These are phyloP conservation scores for Mythimna pallens DNA, from an alignment of 2,888 invertebrate species.

Conservation along the genomic window DNA sequence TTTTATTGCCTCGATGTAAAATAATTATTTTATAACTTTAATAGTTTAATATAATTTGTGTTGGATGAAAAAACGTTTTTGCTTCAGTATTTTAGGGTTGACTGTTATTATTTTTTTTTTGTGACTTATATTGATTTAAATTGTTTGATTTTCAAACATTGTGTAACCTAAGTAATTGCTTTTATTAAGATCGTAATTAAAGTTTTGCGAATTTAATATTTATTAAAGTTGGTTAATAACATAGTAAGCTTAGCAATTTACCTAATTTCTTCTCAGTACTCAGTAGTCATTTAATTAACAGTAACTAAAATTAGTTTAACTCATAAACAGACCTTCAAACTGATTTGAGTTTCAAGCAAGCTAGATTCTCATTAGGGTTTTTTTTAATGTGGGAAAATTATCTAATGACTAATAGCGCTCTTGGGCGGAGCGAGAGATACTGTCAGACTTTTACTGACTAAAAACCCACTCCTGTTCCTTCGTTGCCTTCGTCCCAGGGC, in stretches of 20 bases:
- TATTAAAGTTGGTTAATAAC: not conserved
- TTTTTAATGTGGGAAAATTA: no score
- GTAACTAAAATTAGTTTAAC: not conserved
- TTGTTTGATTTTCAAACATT: conserved; percentile 1
- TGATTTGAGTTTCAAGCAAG: not conserved
- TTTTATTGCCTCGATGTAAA: conserved; percentile 47
- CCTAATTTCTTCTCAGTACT: not conserved
- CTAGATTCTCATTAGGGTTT: conserved; percentile 4
- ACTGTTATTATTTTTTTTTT: not conserved
- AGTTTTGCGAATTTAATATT: conserved; percentile 1
- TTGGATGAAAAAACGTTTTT: conserved; percentile 32
- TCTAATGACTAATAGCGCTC: no score
- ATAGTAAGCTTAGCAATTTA: not conserved
- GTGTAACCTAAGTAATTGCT: not conserved
- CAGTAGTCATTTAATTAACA: not conserved
- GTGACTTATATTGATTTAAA: not conserved
- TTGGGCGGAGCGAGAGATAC: no score
- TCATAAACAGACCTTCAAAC: not conserved
- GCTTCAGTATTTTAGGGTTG: conserved; percentile 26
- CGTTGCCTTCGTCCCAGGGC: no score
- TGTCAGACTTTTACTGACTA: no score
- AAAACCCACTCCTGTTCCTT: no score
- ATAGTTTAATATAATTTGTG: conserved; percentile 33
- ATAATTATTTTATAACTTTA: conserved; percentile 42
- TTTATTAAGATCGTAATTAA: conserved; percentile 18